A percentile compares a stretch with the other conserved stretches of the same genome.
These are phyloP conservation scores for Habroteleia sp. DNA, from an alignment of 2,888 invertebrate genomes.

Conservation along the genomic window DNA sequence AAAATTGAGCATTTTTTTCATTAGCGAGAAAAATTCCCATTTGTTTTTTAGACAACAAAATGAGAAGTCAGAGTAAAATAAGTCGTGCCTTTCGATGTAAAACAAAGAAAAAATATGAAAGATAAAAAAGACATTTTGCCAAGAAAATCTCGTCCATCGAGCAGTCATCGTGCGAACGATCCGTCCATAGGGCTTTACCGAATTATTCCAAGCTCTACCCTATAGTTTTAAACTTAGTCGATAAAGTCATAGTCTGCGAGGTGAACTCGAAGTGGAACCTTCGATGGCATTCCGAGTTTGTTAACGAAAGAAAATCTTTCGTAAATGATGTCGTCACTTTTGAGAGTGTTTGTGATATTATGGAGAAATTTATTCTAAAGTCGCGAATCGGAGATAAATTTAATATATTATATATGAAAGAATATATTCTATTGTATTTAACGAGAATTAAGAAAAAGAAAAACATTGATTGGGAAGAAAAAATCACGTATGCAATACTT, in stretches of 20 bases:
- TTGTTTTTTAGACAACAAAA: constrained; percentile 1
- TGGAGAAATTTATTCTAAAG: constrained; percentile 40
- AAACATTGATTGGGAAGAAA: neutral
- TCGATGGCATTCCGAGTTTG: constrained; percentile 32
- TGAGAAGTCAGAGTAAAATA: constrained; percentile 62
- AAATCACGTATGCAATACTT: constrained; percentile 23
- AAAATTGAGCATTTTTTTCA: neutral
- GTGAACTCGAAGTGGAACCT: constrained; percentile 23
- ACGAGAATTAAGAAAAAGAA: neutral
- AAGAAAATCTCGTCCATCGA: constrained; percentile 77
- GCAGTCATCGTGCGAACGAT: constrained; percentile 77
- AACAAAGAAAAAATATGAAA: constrained; percentile 46
- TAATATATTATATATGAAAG: constrained; percentile 37
- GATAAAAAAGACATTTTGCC: constrained; percentile 65
- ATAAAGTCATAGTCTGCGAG: constrained; percentile 49
- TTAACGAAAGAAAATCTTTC: constrained; percentile 30
- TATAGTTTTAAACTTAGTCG: constrained; percentile 69
- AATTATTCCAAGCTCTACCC: constrained; percentile 77
- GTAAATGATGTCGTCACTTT: constrained; percentile 41
- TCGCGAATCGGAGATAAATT: constrained; percentile 34
- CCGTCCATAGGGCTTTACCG: constrained; percentile 80
- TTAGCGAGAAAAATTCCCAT: neutral
- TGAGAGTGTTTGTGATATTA: constrained; percentile 51
- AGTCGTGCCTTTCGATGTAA: constrained; percentile 75
- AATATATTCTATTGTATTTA: constrained; percentile 21